phyloP scores from a whole-genome alignment of 2,888 invertebrate genomes.

The Tricholauxania praeusta region DNA sequence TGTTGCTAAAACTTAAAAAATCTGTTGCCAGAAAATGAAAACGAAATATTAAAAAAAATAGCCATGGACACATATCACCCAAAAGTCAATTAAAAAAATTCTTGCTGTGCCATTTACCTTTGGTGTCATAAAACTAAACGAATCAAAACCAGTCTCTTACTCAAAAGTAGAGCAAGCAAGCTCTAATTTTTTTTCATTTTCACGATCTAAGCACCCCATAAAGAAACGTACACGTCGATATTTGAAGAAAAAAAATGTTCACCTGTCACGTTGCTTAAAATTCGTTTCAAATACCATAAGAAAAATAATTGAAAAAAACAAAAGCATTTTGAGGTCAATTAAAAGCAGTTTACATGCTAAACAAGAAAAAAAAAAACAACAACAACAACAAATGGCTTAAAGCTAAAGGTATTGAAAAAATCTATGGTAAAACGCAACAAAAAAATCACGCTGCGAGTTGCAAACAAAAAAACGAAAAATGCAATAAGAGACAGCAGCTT shows the following conservation, averaged over 20 bases:
- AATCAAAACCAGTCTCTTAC: too few species aligned
- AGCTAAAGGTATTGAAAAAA: neutral
- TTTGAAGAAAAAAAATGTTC: constrained; percentile 13
- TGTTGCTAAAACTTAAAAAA: too few species aligned
- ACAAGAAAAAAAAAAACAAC: constrained; percentile 2
- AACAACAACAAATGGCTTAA: neutral
- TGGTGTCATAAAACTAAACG: too few species aligned
- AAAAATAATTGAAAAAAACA: neutral
- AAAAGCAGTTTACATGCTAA: constrained; percentile 18
- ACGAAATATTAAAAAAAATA: too few species aligned
- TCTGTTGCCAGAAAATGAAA: too few species aligned
- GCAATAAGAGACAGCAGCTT: neutral
- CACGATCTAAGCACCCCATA: too few species aligned
- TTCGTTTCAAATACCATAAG: neutral
- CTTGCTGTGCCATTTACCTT: too few species aligned
- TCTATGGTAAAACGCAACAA: neutral
- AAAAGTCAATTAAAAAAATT: too few species aligned
- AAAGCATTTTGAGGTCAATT: constrained; percentile 28
- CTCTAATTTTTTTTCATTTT: too few species aligned
- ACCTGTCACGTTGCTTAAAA: constrained; percentile 17
- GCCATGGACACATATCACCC: too few species aligned
- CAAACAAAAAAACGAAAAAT: neutral
- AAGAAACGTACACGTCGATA: too few species aligned
- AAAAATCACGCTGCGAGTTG: constrained; percentile 16
- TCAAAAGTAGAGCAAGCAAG: too few species aligned